These are phyloP conservation scores for Aphelocoma coerulescens DNA, from an alignment of 2,113 vertebrate species.

Conservation along the genomic window DNA sequence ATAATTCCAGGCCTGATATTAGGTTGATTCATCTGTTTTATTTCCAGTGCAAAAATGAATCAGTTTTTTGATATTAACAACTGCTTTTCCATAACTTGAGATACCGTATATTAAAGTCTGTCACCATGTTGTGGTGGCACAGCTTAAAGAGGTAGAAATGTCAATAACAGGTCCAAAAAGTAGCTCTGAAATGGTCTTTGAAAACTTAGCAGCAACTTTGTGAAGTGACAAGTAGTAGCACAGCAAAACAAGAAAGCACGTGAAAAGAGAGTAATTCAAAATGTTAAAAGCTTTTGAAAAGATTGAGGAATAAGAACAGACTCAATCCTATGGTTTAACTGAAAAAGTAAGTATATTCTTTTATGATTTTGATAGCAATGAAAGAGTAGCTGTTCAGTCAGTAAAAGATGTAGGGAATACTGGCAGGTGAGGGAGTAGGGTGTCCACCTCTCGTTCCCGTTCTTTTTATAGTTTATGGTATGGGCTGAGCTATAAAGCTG, in stretches of 20 bases:
- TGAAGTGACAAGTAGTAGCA: background rate
- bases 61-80: background rate
- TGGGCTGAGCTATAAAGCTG: background rate
- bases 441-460: background rate
- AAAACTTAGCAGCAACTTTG: background rate
- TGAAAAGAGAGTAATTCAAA: background rate
- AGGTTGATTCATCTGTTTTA: background rate
- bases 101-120: background rate
- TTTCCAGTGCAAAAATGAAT: background rate
- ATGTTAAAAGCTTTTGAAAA: background rate
- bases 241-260: background rate
- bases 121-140: background rate
- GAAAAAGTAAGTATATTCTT: background rate
- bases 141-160: conserved; percentile 27
- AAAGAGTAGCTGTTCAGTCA: background rate
- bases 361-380: background rate
- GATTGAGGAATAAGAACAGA: background rate
- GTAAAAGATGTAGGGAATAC: background rate
- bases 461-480: background rate
- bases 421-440: background rate
- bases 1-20: background rate
- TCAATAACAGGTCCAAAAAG: conserved; percentile 29
- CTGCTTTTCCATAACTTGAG: background rate
- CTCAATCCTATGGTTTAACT: background rate
- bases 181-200: conserved; percentile 13